These are phyloP conservation scores for Notospermus geniculatus DNA, from an alignment of 1,140 invertebrate species.

Conservation along the genomic window DNA sequence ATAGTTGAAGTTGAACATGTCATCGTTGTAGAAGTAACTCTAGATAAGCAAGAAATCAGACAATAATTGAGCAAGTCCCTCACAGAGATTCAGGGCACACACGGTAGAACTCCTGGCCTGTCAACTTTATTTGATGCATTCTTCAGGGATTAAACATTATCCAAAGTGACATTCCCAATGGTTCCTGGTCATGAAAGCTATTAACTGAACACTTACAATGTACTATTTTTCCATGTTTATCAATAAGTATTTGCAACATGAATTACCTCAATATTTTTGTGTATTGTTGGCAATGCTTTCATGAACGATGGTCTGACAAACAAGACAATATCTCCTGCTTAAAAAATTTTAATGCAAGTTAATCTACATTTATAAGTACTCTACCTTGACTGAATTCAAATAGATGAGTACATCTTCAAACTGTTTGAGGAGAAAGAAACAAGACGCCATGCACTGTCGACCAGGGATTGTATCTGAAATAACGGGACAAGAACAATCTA, in stretches of 20 bases:
- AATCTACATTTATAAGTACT: not conserved
- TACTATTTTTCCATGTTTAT: no score
- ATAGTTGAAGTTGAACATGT: slow-evolving; percentile 97
- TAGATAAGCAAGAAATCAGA: slow-evolving; percentile 17
- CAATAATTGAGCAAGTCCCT: slow-evolving; percentile 42
- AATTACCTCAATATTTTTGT: no score
- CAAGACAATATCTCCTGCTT: no score
- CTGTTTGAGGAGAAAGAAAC: slow-evolving; percentile 88
- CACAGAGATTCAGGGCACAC: no score
- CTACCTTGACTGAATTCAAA: slow-evolving; percentile 90
- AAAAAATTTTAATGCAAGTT: not conserved
- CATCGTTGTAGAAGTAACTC: slow-evolving; percentile 91
- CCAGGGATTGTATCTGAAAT: slow-evolving; percentile 66
- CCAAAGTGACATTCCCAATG: not conserved
- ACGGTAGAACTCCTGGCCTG: no score
- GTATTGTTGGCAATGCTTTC: no score
- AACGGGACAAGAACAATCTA: not conserved
- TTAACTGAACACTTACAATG: no score
- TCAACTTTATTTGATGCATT: no score
- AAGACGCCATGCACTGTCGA: slow-evolving; percentile 95
- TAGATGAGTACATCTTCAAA: slow-evolving; percentile 96
- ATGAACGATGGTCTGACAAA: no score
- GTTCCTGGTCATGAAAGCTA: not conserved
- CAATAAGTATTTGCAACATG: no score
- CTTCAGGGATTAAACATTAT: no score